Base-by-base conservation (phyloP, 2,888 invertebrate species). In the Girardia tigrina region DNA sequence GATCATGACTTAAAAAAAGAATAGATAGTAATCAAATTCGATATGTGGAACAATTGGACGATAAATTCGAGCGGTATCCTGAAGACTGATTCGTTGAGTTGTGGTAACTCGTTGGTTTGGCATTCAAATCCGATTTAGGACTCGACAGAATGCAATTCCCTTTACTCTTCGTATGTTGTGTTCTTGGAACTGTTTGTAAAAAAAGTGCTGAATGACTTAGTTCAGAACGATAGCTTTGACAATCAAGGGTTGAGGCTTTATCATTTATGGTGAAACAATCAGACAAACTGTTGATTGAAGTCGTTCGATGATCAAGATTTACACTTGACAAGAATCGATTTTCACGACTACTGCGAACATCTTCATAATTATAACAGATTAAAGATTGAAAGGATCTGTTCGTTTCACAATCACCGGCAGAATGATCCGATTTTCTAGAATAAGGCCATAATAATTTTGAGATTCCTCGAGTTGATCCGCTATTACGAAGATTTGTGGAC, bases 261-360 rank as follows among this genome's bases (percentile, higher is more conserved):
- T 56, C 56, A 56, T 56, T 56, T n/a, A 16, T 16, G 23, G 56
- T 56, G 20, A 56, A 2, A n/a, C 56, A 56, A n/a, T 56, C 56
- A 12, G 56, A 56, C 23, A 56, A 23, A 56, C 56, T 56, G 56
- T 56, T 56, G 4, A 56, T 56, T 16, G 56, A 56, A 23, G 56
- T 56, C n/a, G 56, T n/a, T n/a, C n/a, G n/a, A 56, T 23, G 23
- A 56, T 56, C 23, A 56, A 56, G 4, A 56, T 56, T 56, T 20
- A 56, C n/a, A 8, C 8, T 56, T 4, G 56, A 56, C n/a, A 23
- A 56, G n/a, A 56, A 56, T 56, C n/a, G 56, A 6, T 56, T 56
- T 56, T 56, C 56, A 20, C 56, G n/a, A 16, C 56, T 56, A n/a
- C 56, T 56, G 56, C 56, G 56, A 56, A 56, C 56, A 56, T 56